Conservation (phyloP, 2,113 vertebrate species). For the Podarcis raffonei region DNA sequence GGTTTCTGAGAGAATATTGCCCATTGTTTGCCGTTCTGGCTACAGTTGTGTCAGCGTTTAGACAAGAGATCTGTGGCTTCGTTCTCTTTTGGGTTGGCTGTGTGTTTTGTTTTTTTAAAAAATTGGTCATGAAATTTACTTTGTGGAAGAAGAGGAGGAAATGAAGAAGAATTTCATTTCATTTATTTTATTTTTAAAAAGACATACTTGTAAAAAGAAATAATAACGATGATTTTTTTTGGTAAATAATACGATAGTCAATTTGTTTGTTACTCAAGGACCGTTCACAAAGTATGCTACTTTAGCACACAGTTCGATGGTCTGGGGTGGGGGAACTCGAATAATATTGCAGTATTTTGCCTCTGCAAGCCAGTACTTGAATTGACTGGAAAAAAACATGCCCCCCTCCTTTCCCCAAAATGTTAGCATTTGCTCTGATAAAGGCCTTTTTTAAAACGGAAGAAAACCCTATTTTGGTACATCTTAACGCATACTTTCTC, state of each 20-base stretch:
- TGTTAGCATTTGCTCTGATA: background rate
- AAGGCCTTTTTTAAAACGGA: background rate
- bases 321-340: too few relatives aligned
- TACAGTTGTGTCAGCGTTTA: constrained; percentile 21
- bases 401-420: background rate
- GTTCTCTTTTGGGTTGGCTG: background rate
- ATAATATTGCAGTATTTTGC: too few relatives aligned
- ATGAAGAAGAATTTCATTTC: constrained; percentile 39
- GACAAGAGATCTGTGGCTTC: constrained; percentile 26
- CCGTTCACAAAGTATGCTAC: constrained; percentile 18
- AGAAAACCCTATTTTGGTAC: background rate
- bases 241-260: background rate
- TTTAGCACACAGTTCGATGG: background rate
- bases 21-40: constrained; percentile 39
- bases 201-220: background rate
- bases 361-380: background rate
- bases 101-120: background rate
- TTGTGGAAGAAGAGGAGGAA: background rate
- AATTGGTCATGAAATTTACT: constrained; percentile 46
- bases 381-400: background rate
- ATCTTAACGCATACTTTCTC: background rate
- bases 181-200: background rate
- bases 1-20: constrained; percentile 56
- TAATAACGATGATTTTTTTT: background rate
- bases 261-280: background rate